These are phyloP conservation scores for Brachyhypopomus gauderio DNA, from an alignment of 2,113 vertebrate genomes.

Conservation along the genomic window DNA sequence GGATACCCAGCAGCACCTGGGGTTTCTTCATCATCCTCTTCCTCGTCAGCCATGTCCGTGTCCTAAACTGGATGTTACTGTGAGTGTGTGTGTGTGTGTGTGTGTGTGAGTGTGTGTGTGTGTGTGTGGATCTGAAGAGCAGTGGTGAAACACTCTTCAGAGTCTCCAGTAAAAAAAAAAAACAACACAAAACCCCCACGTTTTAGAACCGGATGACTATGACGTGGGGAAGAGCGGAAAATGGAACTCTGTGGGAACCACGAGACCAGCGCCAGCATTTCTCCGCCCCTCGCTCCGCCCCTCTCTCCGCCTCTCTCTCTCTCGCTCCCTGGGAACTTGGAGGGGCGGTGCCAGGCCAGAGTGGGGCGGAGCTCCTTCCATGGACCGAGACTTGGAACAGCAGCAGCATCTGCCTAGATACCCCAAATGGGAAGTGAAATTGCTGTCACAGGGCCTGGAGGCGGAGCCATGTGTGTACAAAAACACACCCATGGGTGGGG, in stretches of 20 bases:
- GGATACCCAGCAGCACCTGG: slow-evolving; percentile 82
- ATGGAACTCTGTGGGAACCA: neutral
- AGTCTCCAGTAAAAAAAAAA: neutral
- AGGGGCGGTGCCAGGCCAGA: no score
- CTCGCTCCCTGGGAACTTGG: neutral
- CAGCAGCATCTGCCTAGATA: neutral
- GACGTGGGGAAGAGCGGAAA: neutral
- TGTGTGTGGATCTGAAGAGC: neutral
- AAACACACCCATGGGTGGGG: neutral
- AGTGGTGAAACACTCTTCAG: neutral
- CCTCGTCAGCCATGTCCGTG: slow-evolving; percentile 83
- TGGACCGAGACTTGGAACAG: neutral
- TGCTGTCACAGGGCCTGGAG: no score
- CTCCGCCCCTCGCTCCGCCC: no score
- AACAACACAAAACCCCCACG: no score
- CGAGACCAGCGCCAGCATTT: slow-evolving; percentile 6
- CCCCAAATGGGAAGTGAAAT: no score
- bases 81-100: neutral
- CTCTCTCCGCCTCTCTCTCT: neutral
- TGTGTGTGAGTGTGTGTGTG: neutral
- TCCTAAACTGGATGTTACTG: slow-evolving; percentile 80
- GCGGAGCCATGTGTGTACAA: neutral
- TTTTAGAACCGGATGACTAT: slow-evolving; percentile 1
- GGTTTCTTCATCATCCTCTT: slow-evolving; percentile 75
- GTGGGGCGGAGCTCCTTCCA: neutral